Percentiles rank a stretch among this genome's conserved stretches.
phyloP scores from a whole-genome alignment of 1,140 invertebrate genomes.

The Nephotettix cincticeps region DNA sequence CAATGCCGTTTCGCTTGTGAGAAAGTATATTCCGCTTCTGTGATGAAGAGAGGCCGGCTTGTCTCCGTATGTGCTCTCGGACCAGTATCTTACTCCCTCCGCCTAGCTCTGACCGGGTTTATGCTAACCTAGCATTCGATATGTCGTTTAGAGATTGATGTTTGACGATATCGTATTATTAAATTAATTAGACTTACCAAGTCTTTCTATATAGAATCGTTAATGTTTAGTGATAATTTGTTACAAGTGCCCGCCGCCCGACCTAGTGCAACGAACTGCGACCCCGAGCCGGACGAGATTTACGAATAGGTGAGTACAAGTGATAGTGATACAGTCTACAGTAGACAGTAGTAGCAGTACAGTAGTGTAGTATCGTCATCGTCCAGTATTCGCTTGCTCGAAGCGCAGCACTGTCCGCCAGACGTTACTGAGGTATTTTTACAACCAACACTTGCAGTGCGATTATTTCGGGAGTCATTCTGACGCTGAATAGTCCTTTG shows the following conservation, averaged over 20 bases:
- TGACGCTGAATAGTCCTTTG: not conserved
- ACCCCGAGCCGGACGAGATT: not conserved
- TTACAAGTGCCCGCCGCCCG: not conserved
- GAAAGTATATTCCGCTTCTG: not conserved
- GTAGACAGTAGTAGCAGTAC: too few relatives aligned
- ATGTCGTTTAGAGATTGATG: not conserved
- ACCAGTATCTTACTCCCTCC: not conserved
- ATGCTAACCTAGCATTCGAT: conserved; percentile 4
- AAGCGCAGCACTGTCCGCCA: not conserved
- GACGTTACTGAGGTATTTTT: not conserved
- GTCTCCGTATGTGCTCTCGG: not conserved
- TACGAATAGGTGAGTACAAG: not conserved
- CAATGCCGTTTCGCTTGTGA: not conserved
- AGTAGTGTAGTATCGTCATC: too few relatives aligned
- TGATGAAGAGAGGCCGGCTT: not conserved
- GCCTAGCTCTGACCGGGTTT: not conserved
- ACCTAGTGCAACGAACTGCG: not conserved
- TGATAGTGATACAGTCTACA: too few relatives aligned
- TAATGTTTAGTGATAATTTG: conserved; percentile 6
- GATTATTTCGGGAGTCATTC: conserved; percentile 3
- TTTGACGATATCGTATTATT: conserved; percentile 1
- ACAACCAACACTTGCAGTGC: not conserved
- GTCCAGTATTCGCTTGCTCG: not conserved
- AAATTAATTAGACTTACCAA: not conserved
- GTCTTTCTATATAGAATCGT: not conserved